A percentile compares a stretch with the other conserved stretches of the same genome.
phyloP scores from a whole-genome alignment of 2,888 invertebrate species.

The Coenonympha arcania region DNA sequence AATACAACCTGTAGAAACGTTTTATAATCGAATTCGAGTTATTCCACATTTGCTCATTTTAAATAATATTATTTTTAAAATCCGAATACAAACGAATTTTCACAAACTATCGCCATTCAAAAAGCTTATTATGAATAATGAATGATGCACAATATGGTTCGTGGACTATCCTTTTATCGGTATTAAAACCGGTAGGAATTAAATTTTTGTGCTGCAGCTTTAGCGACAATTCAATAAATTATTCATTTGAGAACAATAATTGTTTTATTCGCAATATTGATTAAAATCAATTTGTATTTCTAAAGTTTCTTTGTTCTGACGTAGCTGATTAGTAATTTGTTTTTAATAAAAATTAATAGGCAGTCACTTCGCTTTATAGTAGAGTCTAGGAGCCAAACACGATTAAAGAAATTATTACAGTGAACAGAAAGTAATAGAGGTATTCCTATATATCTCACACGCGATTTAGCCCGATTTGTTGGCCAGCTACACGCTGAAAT shows the following conservation, averaged over 20 bases:
- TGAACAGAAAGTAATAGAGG: no score
- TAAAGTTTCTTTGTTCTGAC: conserved; percentile 15
- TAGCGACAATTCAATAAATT: conserved; percentile 17
- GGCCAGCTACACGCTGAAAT: no score
- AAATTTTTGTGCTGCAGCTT: conserved; percentile 14
- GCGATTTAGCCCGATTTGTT: no score
- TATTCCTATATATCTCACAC: no score
- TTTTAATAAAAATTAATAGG: no score
- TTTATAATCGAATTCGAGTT: not conserved
- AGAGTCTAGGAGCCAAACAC: no score
- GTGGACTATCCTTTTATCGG: conserved; percentile 6
- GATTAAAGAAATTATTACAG: no score
- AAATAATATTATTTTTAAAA: not conserved
- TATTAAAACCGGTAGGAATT: conserved; percentile 13
- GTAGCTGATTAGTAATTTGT: not conserved
- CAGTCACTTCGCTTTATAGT: no score
- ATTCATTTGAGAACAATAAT: conserved; percentile 20
- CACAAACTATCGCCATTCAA: conserved; percentile 1
- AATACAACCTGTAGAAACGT: no score
- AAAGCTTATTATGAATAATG: conserved; percentile 11
- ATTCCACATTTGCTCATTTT: not conserved
- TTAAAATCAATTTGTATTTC: conserved; percentile 17
- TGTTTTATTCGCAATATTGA: conserved; percentile 23
- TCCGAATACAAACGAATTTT: not conserved
- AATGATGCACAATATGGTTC: conserved; percentile 6